A percentile compares a stretch with the other conserved stretches of the same genome.
Evolutionary conservation across 2,888 invertebrate genomes (phyloP).

Genomic region (Lycophotia porphyrea): DNA sequence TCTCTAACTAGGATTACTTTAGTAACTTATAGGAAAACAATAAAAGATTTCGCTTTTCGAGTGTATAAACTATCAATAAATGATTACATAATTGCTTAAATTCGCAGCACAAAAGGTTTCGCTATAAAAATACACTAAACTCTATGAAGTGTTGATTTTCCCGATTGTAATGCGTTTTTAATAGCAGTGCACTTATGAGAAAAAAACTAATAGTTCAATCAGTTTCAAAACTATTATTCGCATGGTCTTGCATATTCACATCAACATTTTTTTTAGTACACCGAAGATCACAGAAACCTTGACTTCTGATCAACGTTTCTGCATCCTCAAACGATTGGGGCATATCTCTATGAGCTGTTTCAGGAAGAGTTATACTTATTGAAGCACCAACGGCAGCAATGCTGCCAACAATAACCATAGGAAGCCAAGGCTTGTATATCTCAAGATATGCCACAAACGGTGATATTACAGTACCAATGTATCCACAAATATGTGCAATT

Average conservation of each 20-base stretch:
- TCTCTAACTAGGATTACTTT: neutral
- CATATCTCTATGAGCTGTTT: constrained; percentile 81
- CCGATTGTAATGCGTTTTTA: neutral
- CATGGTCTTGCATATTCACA: constrained; percentile 25
- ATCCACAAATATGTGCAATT: constrained; percentile 80
- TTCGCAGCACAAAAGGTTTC: constrained; percentile 4
- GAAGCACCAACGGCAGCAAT: constrained; percentile 71
- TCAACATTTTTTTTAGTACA: constrained; percentile 60
- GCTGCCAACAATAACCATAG: constrained; percentile 74
- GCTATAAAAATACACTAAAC: neutral
- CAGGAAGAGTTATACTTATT: constrained; percentile 77
- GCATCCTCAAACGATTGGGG: constrained; percentile 84
- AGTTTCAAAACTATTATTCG: constrained; percentile 46
- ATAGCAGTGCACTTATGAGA: neutral
- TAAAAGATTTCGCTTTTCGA: neutral
- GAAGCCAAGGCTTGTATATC: constrained; percentile 76
- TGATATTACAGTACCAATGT: constrained; percentile 77
- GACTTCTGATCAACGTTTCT: constrained; percentile 74
- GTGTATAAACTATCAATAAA: neutral
- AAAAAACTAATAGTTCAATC: neutral
- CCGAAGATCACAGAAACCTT: constrained; percentile 77
- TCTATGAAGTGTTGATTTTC: neutral
- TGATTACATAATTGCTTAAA: neutral
- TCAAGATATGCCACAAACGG: constrained; percentile 82
- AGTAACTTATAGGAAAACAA: neutral